phyloP scores from a whole-genome alignment of 2,113 vertebrate species.

The Dipodomys stephensi region DNA sequence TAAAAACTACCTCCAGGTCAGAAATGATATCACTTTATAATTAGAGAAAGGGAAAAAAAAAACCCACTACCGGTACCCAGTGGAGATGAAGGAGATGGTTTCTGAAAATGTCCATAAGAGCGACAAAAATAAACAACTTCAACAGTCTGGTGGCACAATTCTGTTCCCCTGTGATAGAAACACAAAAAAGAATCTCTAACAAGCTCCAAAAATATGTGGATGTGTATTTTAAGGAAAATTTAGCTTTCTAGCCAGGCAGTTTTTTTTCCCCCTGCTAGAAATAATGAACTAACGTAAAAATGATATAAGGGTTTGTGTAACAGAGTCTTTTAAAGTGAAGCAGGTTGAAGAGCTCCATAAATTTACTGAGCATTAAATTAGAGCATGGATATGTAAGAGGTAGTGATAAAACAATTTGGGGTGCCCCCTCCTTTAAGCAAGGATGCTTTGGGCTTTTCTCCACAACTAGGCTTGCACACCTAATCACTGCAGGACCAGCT shows the following conservation, averaged over 20 bases:
- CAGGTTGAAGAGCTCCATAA: constrained; percentile 69
- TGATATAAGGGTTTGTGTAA: constrained; percentile 35
- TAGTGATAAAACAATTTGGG: constrained; percentile 67
- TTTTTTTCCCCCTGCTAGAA: constrained; percentile 75
- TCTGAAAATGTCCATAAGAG: constrained; percentile 70
- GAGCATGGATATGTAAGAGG: constrained; percentile 58
- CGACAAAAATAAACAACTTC: constrained; percentile 70
- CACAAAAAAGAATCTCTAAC: constrained; percentile 74
- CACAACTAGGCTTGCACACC: constrained; percentile 68
- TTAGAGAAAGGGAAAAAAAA: constrained; percentile 32
- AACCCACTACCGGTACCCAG: constrained; percentile 47
- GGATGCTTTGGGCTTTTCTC: constrained; percentile 63
- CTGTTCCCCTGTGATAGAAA: constrained; percentile 71
- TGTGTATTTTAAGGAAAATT: constrained; percentile 79
- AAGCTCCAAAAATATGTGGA: constrained; percentile 72
- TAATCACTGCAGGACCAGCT: constrained; percentile 71
- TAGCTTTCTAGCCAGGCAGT: constrained; percentile 79
- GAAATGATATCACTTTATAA: constrained; percentile 68
- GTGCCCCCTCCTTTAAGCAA: constrained; percentile 73
- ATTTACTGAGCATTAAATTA: constrained; percentile 24
- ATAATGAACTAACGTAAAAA: constrained; percentile 75
- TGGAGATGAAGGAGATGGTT: constrained; percentile 58
- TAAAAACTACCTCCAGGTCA: constrained; percentile 71
- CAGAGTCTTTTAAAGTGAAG: constrained; percentile 57
- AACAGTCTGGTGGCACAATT: constrained; percentile 70